phyloP scores from a whole-genome alignment of 2,888 invertebrate genomes.

The Drosophila antonietae region DNA sequence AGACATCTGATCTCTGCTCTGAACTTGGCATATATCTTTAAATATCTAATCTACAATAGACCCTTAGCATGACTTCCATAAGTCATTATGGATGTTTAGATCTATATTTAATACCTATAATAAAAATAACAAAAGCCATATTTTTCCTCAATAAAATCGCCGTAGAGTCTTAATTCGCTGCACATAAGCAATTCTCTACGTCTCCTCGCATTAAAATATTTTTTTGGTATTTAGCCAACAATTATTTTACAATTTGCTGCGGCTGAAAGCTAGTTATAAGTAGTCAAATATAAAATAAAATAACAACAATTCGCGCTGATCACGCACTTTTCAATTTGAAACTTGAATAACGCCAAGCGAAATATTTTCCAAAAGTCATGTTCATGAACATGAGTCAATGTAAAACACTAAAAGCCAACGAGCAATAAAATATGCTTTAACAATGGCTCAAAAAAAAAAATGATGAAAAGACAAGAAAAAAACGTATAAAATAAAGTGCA shows the following conservation, averaged over 20 bases:
- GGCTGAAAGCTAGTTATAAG: constrained; percentile 16
- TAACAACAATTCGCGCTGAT: constrained; percentile 24
- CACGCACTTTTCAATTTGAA: constrained; percentile 40
- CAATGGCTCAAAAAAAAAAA: constrained; percentile 20
- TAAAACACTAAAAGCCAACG: constrained; percentile 36
- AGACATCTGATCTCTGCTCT: background rate
- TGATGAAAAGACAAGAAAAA: constrained; percentile 9
- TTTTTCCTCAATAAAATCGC: background rate
- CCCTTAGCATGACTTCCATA: background rate
- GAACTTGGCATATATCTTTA: background rate
- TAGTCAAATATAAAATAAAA: constrained; percentile 13
- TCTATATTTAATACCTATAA: background rate
- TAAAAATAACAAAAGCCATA: background rate
- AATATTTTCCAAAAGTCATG: constrained; percentile 62
- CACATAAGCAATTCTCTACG: background rate
- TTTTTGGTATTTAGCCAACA: constrained; percentile 8
- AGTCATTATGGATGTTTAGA: background rate
- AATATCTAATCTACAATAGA: background rate
- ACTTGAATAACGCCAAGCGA: constrained; percentile 27
- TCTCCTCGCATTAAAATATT: background rate
- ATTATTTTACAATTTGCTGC: constrained; percentile 1
- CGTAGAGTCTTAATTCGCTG: background rate
- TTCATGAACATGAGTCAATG: constrained; percentile 56
- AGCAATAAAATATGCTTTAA: constrained; percentile 24
- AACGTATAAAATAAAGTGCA: background rate